A percentile compares a stretch with the other conserved stretches of the same genome.
These are phyloP conservation scores for Lamproptera curius DNA, from an alignment of 2,888 invertebrate species.

Conservation along the genomic window DNA sequence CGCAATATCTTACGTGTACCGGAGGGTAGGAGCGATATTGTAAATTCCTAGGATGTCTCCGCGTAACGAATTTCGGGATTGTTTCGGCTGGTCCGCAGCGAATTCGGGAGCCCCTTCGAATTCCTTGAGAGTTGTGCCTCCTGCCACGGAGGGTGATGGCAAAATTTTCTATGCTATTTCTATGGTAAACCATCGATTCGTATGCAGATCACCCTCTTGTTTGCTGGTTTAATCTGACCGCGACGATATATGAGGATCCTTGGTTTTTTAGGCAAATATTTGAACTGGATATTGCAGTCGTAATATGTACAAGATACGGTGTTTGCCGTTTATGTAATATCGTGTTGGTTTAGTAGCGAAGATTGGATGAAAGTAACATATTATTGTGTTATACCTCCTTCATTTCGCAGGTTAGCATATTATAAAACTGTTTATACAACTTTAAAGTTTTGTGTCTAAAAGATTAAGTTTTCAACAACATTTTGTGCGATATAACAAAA, in stretches of 20 bases:
- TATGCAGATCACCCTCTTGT: constrained; percentile 75
- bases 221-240: constrained; percentile 69
- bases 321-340: constrained; percentile 1
- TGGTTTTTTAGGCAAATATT: constrained; percentile 46
- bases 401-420: not conserved
- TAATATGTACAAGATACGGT: constrained; percentile 5
- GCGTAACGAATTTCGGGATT: constrained; percentile 76
- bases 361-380: too few species aligned
- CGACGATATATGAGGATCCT: constrained; percentile 59
- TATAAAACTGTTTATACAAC: too few species aligned
- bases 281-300: constrained; percentile 27
- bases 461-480: too few species aligned
- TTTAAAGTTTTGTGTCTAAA: too few species aligned
- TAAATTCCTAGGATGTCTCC: constrained; percentile 73
- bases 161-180: constrained; percentile 74
- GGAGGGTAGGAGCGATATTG: constrained; percentile 61
- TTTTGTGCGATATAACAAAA: too few species aligned
- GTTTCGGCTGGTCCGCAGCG: constrained; percentile 70
- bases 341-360: too few species aligned
- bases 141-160: too few species aligned
- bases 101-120: too few species aligned
- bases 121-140: constrained; percentile 32
- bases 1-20: constrained; percentile 47
- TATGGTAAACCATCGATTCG: constrained; percentile 75
- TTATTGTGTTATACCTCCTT: too few species aligned